Evolutionary conservation across 2,797 vertebrate species (phyloP).

Genomic region (Odontamblyopus rebecca): DNA sequence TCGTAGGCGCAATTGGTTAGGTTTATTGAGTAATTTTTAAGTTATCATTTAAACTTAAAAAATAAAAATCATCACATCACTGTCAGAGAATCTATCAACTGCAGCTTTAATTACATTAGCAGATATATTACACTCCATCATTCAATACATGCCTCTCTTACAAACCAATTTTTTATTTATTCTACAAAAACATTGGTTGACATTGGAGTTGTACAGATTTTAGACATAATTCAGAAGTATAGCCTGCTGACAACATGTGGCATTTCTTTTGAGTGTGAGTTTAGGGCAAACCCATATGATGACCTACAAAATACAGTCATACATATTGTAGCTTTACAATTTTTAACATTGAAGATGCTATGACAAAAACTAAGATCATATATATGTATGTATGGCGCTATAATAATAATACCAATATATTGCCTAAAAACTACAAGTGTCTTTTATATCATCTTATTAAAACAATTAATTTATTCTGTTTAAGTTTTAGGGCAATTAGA

Average conservation of each 20-base stretch:
- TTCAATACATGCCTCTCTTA: conserved; percentile 57
- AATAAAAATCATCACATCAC: conserved; percentile 10
- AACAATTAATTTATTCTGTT: conserved; percentile 36
- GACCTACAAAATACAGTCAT: conserved; percentile 50
- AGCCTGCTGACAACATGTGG: conserved; percentile 19
- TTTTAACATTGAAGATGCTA: conserved; percentile 70
- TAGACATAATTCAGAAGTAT: conserved; percentile 33
- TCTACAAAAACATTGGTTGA: conserved; percentile 23
- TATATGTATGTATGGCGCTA: conserved; percentile 68
- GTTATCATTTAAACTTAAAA: background rate
- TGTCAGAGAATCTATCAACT: conserved; percentile 40
- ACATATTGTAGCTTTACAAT: conserved; percentile 69
- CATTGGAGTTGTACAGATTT: conserved; percentile 4
- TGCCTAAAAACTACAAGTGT: conserved; percentile 71
- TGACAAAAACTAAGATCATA: conserved; percentile 69
- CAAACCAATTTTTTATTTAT: conserved; percentile 50
- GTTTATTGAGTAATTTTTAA: conserved; percentile 2
- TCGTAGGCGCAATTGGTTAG: background rate
- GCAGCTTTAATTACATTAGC: conserved; percentile 57
- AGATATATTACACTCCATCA: conserved; percentile 43
- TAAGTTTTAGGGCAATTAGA: background rate
- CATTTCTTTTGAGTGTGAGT: conserved; percentile 49
- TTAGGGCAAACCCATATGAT: conserved; percentile 34
- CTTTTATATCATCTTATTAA: conserved; percentile 51
- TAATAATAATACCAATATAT: conserved; percentile 64